These are phyloP conservation scores for Siniperca undulata DNA, from an alignment of 2,797 vertebrate species.

Conservation along the genomic window DNA sequence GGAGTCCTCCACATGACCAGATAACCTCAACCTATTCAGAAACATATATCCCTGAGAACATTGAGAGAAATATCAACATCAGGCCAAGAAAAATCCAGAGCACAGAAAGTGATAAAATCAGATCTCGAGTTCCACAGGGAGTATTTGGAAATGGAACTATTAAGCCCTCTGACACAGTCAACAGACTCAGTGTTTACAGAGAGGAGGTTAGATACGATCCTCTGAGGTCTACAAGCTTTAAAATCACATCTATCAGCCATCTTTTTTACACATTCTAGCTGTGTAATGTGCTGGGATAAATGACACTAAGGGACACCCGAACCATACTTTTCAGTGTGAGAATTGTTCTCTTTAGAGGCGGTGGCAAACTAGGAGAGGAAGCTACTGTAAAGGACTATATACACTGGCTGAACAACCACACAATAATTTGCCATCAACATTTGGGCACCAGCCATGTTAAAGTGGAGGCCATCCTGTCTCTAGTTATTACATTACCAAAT, in stretches of 20 bases:
- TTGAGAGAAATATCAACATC: slow-evolving; percentile 40
- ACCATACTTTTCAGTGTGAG: slow-evolving; percentile 7
- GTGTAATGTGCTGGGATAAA: slow-evolving; percentile 36
- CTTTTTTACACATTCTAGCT: slow-evolving; percentile 32
- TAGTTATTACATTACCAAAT: not conserved
- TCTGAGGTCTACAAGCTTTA: slow-evolving; percentile 51
- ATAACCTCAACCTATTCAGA: not conserved
- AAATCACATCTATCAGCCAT: slow-evolving; percentile 44
- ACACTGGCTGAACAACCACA: slow-evolving; percentile 7
- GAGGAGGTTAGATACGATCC: slow-evolving; percentile 52
- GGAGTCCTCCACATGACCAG: not conserved
- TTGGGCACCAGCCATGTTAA: not conserved
- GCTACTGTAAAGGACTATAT: not conserved
- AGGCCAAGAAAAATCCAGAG: slow-evolving; percentile 46
- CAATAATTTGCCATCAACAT: not conserved
- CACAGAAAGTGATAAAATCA: slow-evolving; percentile 48
- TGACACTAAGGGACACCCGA: slow-evolving; percentile 20
- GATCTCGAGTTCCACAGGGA: slow-evolving; percentile 48
- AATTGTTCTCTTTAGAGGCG: slow-evolving; percentile 7
- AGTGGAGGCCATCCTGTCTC: not conserved
- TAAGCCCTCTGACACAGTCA: slow-evolving; percentile 61
- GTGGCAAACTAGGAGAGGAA: not conserved
- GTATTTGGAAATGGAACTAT: slow-evolving; percentile 55
- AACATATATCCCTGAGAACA: slow-evolving; percentile 12
- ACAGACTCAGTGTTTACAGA: slow-evolving; percentile 62